These are phyloP conservation scores for Panurus biarmicus DNA, from an alignment of 2,113 vertebrate species.

Conservation along the genomic window DNA sequence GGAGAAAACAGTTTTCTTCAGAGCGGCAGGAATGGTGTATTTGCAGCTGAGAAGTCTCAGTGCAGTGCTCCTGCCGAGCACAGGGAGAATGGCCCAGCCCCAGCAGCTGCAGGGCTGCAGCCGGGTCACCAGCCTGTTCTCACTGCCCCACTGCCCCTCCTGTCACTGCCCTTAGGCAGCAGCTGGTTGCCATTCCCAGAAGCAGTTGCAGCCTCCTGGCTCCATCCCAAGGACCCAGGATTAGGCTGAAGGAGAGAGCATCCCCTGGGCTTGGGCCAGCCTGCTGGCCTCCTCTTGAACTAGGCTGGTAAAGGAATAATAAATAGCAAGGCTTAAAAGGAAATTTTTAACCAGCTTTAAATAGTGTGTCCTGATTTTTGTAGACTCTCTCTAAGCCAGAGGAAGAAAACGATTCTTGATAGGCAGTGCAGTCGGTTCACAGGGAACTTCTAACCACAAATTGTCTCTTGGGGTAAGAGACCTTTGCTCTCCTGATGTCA, in stretches of 20 bases:
- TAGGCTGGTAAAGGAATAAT: not conserved
- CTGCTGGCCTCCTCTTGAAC: not conserved
- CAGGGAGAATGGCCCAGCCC: not conserved
- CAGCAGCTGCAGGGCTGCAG: not conserved
- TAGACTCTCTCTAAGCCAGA: not conserved
- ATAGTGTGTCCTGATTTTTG: not conserved
- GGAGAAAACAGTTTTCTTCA: not conserved
- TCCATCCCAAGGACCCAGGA: not conserved
- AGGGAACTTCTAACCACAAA: not conserved
- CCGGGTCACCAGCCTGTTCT: rapidly evolving
- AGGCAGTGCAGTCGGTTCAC: not conserved
- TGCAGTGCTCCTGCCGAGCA: rapidly evolving
- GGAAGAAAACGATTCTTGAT: not conserved
- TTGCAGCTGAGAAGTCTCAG: not conserved
- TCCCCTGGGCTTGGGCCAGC: not conserved
- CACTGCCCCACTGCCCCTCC: not conserved
- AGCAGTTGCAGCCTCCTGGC: not conserved
- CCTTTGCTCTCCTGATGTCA: not conserved
- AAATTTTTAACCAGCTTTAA: not conserved
- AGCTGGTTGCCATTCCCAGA: not conserved
- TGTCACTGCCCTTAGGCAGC: not conserved
- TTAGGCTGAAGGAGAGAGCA: not conserved
- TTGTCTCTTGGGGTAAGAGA: not conserved
- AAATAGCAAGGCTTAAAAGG: not conserved
- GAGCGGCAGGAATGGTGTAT: not conserved